Percentiles rank a stretch among this genome's conserved stretches.
Evolutionary conservation across 1,140 invertebrate species (phyloP).

Genomic region (Leptinotarsa undecemlineata): DNA sequence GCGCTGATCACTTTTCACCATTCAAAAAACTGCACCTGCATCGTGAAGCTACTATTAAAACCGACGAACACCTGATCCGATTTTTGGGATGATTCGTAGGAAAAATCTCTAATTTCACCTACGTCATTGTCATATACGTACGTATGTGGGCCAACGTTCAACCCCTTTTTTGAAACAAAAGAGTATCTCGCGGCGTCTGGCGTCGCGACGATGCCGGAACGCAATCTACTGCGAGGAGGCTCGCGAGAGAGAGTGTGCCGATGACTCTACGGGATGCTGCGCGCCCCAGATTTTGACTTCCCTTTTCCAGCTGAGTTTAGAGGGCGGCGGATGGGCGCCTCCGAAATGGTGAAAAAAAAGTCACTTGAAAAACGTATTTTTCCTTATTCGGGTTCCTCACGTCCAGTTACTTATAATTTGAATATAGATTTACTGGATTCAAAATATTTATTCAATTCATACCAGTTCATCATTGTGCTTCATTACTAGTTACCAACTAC

Average conservation of each 20-base stretch:
- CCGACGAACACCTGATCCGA: no score
- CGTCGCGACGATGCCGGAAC: conserved; percentile 12
- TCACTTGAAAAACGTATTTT: no score
- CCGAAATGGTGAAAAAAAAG: neutral
- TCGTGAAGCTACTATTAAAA: no score
- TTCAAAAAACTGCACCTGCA: no score
- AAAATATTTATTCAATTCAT: no score
- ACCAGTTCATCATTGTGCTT: no score
- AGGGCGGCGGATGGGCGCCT: neutral
- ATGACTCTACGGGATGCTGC: neutral
- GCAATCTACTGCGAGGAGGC: conserved; percentile 1
- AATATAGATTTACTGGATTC: no score
- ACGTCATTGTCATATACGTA: neutral
- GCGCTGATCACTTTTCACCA: no score
- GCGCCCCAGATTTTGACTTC: neutral
- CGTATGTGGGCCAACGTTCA: neutral
- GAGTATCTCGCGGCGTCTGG: neutral
- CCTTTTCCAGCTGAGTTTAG: neutral
- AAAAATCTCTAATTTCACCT: neutral
- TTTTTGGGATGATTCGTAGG: neutral
- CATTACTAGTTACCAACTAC: no score
- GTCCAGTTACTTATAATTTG: no score
- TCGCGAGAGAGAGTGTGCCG: conserved; percentile 15
- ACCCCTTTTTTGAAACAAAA: conserved; percentile 22
- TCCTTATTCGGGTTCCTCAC: no score